Conservation (phyloP, 2,797 vertebrate genomes). For the Sarcoramphus papa region DNA sequence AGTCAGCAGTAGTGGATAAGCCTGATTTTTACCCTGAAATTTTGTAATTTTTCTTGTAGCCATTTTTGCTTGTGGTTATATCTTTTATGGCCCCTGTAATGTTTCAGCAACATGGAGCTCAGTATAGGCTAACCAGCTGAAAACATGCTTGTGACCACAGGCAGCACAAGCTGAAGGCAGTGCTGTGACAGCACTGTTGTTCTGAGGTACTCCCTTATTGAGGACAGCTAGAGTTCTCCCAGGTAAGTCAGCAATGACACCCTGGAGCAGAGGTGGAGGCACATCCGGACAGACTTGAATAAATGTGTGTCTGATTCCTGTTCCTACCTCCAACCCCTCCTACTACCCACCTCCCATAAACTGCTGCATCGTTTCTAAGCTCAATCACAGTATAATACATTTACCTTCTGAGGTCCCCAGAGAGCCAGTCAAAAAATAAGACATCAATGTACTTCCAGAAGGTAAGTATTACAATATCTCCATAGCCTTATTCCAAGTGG, state of each 20-base stretch:
- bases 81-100: background rate
- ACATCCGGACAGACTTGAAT: background rate
- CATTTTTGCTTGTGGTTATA: background rate
- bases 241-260: background rate
- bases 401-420: background rate
- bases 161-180: background rate
- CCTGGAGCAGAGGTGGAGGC: background rate
- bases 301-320: background rate
- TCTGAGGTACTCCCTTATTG: background rate
- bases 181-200: fast-evolving
- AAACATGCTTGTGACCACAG: background rate
- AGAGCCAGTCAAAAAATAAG: background rate
- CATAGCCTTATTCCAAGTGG: background rate
- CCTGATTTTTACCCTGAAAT: background rate
- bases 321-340: background rate
- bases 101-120: background rate
- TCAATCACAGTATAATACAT: background rate
- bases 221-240: background rate
- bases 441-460: background rate
- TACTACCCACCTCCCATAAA: background rate
- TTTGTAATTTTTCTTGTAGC: background rate
- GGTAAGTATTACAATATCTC: background rate
- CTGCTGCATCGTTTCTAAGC: background rate
- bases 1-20: background rate
- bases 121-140: background rate